A percentile compares a stretch with the other conserved stretches of the same genome.
phyloP scores from a whole-genome alignment of 2,113 vertebrate species.

The Thryonomys swinderianus region DNA sequence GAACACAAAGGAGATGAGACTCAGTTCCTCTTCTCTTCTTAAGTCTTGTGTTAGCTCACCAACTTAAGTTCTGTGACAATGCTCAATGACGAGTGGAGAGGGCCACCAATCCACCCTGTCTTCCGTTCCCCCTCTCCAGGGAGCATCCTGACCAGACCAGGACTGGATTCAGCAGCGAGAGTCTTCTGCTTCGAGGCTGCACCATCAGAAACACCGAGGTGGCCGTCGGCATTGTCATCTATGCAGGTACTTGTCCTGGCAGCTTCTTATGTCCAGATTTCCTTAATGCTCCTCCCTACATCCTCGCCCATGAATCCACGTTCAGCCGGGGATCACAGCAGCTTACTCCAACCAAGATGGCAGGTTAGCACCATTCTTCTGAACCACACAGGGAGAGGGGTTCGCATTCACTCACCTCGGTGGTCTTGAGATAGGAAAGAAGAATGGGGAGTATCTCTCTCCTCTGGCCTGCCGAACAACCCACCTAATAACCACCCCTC shows the following conservation, averaged over 20 bases:
- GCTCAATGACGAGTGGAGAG: background rate
- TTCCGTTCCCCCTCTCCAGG: constrained; percentile 84
- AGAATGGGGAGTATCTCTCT: background rate
- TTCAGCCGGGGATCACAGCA: background rate
- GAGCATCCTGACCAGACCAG: constrained; percentile 89
- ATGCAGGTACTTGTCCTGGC: constrained; percentile 83
- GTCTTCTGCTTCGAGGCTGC: constrained; percentile 90
- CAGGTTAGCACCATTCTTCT: background rate
- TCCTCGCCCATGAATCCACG: background rate
- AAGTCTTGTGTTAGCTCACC: rapidly evolving
- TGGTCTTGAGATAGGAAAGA: background rate
- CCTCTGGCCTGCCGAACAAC: constrained; percentile 85
- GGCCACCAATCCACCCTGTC: background rate
- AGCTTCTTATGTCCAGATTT: background rate
- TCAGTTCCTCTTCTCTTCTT: background rate
- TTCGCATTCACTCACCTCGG: too few species aligned
- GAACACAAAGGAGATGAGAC: background rate
- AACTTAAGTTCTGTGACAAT: background rate
- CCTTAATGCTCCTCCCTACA: background rate
- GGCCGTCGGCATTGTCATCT: constrained; percentile 88
- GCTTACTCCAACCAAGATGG: background rate
- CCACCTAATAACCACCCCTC: constrained; percentile 79
- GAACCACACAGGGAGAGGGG: background rate
- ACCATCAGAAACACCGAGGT: constrained; percentile 88
- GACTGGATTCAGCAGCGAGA: constrained; percentile 87